phyloP scores from a whole-genome alignment of 2,888 invertebrate genomes.

The Melanostoma scalare region DNA sequence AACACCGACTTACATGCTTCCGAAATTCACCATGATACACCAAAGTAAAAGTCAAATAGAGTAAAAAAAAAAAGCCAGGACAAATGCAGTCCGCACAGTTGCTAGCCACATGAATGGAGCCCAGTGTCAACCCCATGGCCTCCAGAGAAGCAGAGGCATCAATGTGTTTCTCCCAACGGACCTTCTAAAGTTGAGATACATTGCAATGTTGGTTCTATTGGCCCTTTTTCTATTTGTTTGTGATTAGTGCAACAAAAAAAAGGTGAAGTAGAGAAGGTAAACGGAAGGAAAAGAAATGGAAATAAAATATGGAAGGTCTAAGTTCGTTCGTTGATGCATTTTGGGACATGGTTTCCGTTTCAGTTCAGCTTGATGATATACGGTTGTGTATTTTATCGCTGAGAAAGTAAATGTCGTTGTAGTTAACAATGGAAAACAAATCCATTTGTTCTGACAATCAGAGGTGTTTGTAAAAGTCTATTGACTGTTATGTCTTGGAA shows the following conservation, averaged over 20 bases:
- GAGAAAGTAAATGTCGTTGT: constrained; percentile 37
- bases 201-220: constrained; percentile 82
- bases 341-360: constrained; percentile 50
- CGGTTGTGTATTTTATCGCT: constrained; percentile 29
- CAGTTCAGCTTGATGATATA: constrained; percentile 47
- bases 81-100: constrained; percentile 81
- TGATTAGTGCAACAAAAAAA: constrained; percentile 41
- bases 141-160: constrained; percentile 83
- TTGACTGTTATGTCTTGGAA: constrained; percentile 82
- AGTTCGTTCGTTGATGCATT: constrained; percentile 42
- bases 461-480: constrained; percentile 82
- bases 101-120: constrained; percentile 82
- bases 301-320: constrained; percentile 52
- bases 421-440: too few species aligned
- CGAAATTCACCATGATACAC: neutral
- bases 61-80: constrained; percentile 82
- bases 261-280: constrained; percentile 18
- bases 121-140: constrained; percentile 81
- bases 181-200: constrained; percentile 83
- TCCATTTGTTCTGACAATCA: constrained; percentile 82
- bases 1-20: neutral
- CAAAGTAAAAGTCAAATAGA: constrained; percentile 77
- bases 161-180: constrained; percentile 82
- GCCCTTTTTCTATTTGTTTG: constrained; percentile 76
- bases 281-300: constrained; percentile 27